phyloP scores from a whole-genome alignment of 2,888 invertebrate species.

The Mesochorus sp. region DNA sequence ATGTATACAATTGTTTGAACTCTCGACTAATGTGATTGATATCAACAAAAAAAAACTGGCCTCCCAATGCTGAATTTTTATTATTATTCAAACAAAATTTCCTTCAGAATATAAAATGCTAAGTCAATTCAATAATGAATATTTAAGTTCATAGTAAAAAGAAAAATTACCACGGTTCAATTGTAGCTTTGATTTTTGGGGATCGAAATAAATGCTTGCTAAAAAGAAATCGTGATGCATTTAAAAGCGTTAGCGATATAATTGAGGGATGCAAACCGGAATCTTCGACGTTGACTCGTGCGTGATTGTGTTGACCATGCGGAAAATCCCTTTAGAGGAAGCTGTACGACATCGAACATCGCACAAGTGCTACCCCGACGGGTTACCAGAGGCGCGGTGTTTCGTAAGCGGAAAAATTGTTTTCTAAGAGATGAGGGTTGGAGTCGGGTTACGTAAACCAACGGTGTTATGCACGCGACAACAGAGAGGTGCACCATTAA shows the following conservation, averaged over 20 bases:
- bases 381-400: conserved; percentile 24
- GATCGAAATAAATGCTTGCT: neutral
- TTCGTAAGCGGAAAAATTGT: conserved; percentile 55
- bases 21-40: too few species aligned
- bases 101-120: neutral
- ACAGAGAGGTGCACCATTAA: conserved; percentile 40
- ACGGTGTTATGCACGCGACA: conserved; percentile 46
- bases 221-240: neutral
- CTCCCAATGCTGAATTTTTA: too few species aligned
- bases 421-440: conserved; percentile 18
- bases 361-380: conserved; percentile 5
- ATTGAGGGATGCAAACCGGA: conserved; percentile 24
- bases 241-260: conserved; percentile 4
- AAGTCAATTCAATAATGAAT: too few species aligned
- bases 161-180: neutral
- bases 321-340: conserved; percentile 56
- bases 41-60: too few species aligned
- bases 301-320: conserved; percentile 36
- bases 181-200: neutral
- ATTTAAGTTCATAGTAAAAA: too few species aligned
- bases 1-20: too few species aligned
- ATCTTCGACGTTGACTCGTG: conserved; percentile 42
- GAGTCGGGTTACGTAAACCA: conserved; percentile 37
- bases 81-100: too few species aligned
- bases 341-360: conserved; percentile 48